Percentiles rank a stretch among this genome's conserved stretches.
Conservation (phyloP, 2,888 invertebrate genomes). For the Phyllotreta cruciferae region DNA sequence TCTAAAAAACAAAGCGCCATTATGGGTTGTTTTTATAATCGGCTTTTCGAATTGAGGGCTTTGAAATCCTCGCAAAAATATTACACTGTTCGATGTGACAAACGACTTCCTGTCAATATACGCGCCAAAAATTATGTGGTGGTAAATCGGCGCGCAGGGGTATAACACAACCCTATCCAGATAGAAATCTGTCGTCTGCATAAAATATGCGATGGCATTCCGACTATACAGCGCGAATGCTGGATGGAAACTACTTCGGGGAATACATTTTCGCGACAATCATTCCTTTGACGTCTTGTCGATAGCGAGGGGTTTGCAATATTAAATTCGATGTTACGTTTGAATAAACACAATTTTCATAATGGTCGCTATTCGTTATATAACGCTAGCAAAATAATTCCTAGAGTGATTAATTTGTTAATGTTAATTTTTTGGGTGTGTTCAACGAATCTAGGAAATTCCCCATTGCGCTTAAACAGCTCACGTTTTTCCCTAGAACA, state of each 20-base stretch:
- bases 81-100: conserved; percentile 21
- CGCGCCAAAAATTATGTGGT: conserved; percentile 31
- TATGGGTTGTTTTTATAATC: conserved; percentile 18
- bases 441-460: too few relatives aligned
- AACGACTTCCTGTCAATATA: conserved; percentile 26
- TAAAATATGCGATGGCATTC: conserved; percentile 27
- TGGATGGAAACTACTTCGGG: conserved; percentile 23
- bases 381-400: too few relatives aligned
- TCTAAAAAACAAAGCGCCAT: conserved; percentile 7
- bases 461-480: too few relatives aligned
- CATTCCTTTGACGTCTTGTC: conserved; percentile 17
- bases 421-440: too few relatives aligned
- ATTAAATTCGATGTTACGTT: too few relatives aligned
- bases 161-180: conserved; percentile 31
- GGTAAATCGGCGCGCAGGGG: conserved; percentile 31
- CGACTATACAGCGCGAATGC: conserved; percentile 14
- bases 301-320: not conserved
- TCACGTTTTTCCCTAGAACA: too few relatives aligned
- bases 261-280: conserved; percentile 25
- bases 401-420: too few relatives aligned
- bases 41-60: conserved; percentile 8
- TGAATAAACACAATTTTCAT: too few relatives aligned
- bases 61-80: conserved; percentile 18
- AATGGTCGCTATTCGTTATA: too few relatives aligned
- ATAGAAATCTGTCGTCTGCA: conserved; percentile 33